Evolutionary conservation across 1,140 invertebrate genomes (phyloP), one percentile per base, ranked within the genome.

Genomic region (Bombus picipes): DNA sequence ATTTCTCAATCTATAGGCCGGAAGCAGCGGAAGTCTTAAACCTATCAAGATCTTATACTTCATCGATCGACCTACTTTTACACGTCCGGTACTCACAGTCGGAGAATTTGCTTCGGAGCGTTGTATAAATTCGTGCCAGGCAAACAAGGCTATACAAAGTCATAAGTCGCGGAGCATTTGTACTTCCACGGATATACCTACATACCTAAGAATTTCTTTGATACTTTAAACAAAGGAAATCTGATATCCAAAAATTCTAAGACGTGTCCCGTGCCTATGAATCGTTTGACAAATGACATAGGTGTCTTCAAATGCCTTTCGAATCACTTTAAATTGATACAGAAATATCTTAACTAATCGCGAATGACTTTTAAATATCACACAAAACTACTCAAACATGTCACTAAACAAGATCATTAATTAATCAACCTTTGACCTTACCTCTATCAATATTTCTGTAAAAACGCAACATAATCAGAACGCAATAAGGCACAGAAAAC

Each of bases 31-130:
- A 78, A 78, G n/a, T 65, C 57, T 66, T 66, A 78, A 78, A 78
- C 37, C 75, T 34, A 78, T 78, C 75, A 41, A 78, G 75, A 78
- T 78, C 75, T 78, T 78, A 76, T 66, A 78, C 37, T 66, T 78
- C 59, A 78, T 78, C 57, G 75, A 78, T 78, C 75, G 75, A 78
- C 75, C 75, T 78, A 78, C 37, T 78, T 78, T 25, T 41, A 43
- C 39, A 65, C 53, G 53, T 78, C 75, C 57, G 75, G 75, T 10
- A 65, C 15, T 41, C n/a, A 34, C 75, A 39, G 25, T 43, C 39
- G 59, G 8, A 65, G 75, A 78, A 78, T 78, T 65, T 78, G n/a
- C 75, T 65, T 32, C 53, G 18, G n/a, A 59, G 57, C 65, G 75
- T 78, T 78, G 75, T 78, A 78, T 78, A 78, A 78, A 78, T 78